Evolutionary conservation across 2,113 vertebrate species (phyloP).

Genomic region (Odobenus rosmarus): DNA sequence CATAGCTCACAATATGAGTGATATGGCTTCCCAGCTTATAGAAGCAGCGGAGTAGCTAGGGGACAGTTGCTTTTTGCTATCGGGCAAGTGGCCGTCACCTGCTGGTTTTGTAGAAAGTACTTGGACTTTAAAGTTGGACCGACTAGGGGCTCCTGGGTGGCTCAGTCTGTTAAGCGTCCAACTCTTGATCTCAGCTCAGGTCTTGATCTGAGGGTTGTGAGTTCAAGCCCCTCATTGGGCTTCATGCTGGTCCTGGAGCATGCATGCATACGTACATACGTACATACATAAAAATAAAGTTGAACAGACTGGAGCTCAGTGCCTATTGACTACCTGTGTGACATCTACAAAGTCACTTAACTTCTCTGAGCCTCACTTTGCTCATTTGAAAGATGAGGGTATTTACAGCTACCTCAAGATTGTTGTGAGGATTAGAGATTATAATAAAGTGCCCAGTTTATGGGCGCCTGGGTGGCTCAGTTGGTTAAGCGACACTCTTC

Average conservation of each 20-base stretch:
- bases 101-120: conserved; percentile 19
- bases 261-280: neutral
- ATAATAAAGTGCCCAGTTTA: neutral
- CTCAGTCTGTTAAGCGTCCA: neutral
- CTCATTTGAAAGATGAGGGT: neutral
- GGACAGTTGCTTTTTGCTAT: neutral
- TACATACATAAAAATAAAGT: neutral
- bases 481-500: no score
- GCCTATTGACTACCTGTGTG: neutral
- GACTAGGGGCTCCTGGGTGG: neutral
- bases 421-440: neutral
- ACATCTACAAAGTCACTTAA: neutral
- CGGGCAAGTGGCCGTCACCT: neutral
- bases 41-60: neutral
- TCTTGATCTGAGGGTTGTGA: neutral
- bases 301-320: neutral
- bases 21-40: neutral
- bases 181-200: neutral
- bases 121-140: neutral
- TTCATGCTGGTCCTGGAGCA: neutral
- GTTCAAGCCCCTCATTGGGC: neutral
- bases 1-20: neutral
- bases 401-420: neutral
- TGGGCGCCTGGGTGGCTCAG: no score
- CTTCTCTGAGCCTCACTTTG: neutral